A percentile compares a stretch with the other conserved stretches of the same genome.
These are phyloP conservation scores for Clarias platycephalus DNA, from an alignment of 2,797 vertebrate species.

Conservation along the genomic window DNA sequence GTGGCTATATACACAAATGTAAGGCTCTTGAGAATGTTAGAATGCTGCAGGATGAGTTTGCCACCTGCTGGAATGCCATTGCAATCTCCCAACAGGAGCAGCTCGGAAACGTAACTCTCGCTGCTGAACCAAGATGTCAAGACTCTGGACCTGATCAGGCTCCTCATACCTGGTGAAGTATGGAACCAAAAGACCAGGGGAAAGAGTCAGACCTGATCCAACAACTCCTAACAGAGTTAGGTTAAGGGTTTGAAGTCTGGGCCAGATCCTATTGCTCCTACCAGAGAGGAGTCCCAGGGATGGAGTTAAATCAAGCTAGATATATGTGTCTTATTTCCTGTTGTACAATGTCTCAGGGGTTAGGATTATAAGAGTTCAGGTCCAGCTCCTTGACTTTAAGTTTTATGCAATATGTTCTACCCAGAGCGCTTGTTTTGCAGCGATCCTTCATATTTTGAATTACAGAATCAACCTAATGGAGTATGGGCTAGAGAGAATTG, in stretches of 20 bases:
- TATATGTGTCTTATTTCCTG: neutral
- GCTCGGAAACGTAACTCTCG: neutral
- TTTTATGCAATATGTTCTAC: neutral
- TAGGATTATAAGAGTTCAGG: neutral
- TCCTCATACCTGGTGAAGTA: neutral
- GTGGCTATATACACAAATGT: neutral
- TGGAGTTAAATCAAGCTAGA: neutral
- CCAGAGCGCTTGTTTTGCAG: neutral
- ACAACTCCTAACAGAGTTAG: neutral
- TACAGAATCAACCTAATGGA: neutral
- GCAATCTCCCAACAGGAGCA: conserved; percentile 34
- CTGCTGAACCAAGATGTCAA: neutral
- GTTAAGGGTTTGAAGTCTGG: neutral
- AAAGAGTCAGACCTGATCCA: neutral
- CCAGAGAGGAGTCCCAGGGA: neutral
- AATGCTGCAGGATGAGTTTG: conserved; percentile 63
- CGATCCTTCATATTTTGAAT: neutral
- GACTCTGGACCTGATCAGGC: neutral
- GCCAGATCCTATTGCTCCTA: neutral
- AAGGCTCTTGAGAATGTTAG: conserved; percentile 39
- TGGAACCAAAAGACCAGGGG: too few species aligned
- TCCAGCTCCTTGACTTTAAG: neutral
- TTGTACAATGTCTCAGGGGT: neutral
- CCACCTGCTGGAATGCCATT: conserved; percentile 68
- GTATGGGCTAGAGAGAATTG: neutral